Evolutionary conservation across 2,113 vertebrate genomes (phyloP), one percentile per base, ranked within the genome.

Genomic region (Naja naja): DNA sequence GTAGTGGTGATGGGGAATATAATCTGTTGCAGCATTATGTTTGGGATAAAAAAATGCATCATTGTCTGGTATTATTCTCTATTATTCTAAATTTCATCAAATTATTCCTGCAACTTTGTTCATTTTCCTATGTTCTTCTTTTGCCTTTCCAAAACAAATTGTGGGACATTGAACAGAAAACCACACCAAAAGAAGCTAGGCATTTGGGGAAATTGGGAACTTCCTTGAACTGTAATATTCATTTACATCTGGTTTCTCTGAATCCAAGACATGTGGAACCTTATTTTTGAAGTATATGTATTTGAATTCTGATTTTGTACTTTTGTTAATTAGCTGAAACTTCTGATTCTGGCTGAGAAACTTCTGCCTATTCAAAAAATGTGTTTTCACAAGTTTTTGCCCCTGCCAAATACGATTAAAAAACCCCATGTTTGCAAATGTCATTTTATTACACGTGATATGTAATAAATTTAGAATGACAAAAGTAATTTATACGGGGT

Each of bases 251-350:
- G 30, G 30, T 52, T 18, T 20, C 16, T 52, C 34, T 90, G 45
- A 22, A 49, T 90, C 18, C 30, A 94, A 88, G 12, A 14, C 27
- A 58, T 11, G 45, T 64, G 91, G 90, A 16, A 89, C 85, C 94
- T 85, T 8, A 74, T 88, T 56, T 56, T 23, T 0, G 3, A 20
- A 22, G 10, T 91, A 94, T 88, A 93, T 6, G 27, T 34, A 9
- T 43, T 90, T 93, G 92, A 89, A 6, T 43, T 88, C 56, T 58
- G 88, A 49, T 91, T 92, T 93, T 87, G 88, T 91, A 56, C 9
- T 52, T 12, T 34, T 16, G 14, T 52, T 60, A 53, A 56, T 60
- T 64, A 27, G 58, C 54, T 86, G 43, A 74, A 14, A 52, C 8
- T 47, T 64, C 53, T 43, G n/a, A 45, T 91, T 0, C 89, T 92